phyloP scores from a whole-genome alignment of 2,113 vertebrate genomes.

The Hippocampus guttulatus region DNA sequence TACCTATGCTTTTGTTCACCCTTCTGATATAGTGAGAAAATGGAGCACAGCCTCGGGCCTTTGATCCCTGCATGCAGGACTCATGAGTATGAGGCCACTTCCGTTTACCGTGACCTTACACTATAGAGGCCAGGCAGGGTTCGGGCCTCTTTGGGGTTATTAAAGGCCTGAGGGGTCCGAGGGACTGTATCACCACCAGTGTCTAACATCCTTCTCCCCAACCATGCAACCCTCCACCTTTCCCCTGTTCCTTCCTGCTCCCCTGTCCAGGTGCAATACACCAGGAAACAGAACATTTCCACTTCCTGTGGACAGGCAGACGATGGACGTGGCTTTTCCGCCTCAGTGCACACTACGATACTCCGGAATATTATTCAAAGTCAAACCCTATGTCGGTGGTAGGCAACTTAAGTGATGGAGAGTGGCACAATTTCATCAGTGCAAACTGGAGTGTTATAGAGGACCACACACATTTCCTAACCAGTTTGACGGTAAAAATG shows the following conservation, averaged over 20 bases:
- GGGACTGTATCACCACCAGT: conserved; percentile 41
- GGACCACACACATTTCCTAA: no score
- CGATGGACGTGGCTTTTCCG: conserved; percentile 40
- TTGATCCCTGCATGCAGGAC: conserved; percentile 58
- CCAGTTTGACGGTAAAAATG: no score
- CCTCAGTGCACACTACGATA: conserved; percentile 9
- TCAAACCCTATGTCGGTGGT: background rate
- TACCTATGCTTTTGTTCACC: conserved; percentile 37
- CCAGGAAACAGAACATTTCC: conserved; percentile 66
- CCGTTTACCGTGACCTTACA: conserved; percentile 58
- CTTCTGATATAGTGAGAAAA: conserved; percentile 45
- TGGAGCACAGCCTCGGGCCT: conserved; percentile 37
- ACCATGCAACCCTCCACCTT: conserved; percentile 49
- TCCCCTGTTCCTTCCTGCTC: conserved; percentile 63
- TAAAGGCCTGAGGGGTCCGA: conserved; percentile 56
- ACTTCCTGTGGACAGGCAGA: conserved; percentile 53
- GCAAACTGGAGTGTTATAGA: no score
- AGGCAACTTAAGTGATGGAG: no score
- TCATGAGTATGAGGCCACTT: conserved; percentile 64
- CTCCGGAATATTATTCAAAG: conserved; percentile 31
- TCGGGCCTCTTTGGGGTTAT: conserved; percentile 59
- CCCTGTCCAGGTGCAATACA: conserved; percentile 62
- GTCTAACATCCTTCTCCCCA: conserved; percentile 54
- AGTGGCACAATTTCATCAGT: no score
- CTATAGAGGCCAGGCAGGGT: conserved; percentile 42